Evolutionary conservation across 1,140 invertebrate species (phyloP).

Genomic region (Drosophila erecta): DNA sequence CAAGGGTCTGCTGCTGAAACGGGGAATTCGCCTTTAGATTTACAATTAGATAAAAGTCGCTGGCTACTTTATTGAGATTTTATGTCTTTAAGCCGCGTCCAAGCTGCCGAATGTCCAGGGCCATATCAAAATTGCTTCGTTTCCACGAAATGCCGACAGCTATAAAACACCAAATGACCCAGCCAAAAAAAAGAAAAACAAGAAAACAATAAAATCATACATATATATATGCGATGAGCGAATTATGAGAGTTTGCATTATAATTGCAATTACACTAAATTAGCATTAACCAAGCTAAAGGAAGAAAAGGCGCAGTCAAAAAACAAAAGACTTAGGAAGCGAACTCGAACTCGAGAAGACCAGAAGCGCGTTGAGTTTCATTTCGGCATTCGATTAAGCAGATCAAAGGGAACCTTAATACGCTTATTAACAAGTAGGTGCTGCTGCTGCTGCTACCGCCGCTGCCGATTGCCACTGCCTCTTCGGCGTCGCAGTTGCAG

Average conservation of each 20-base stretch:
- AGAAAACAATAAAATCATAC: conserved; percentile 38
- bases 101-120: conserved; percentile 47
- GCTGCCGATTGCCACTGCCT: conserved; percentile 2
- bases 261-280: conserved; percentile 78
- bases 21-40: conserved; percentile 67
- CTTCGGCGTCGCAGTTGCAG: neutral
- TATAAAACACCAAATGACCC: conserved; percentile 73
- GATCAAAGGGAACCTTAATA: conserved; percentile 75
- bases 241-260: conserved; percentile 63
- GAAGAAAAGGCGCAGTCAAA: neutral
- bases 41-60: conserved; percentile 79
- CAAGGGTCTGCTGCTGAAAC: conserved; percentile 42
- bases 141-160: conserved; percentile 73
- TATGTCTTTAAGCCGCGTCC: conserved; percentile 73
- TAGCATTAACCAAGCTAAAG: conserved; percentile 55
- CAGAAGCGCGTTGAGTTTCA: conserved; percentile 60
- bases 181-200: conserved; percentile 47
- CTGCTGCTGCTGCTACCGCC: conserved; percentile 13
- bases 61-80: conserved; percentile 81
- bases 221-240: conserved; percentile 39
- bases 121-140: conserved; percentile 48
- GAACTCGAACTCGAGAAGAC: conserved; percentile 58
- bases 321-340: conserved; percentile 82
- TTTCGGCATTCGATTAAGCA: conserved; percentile 78
- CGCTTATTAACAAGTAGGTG: conserved; percentile 73